Percentiles rank a stretch among this genome's conserved stretches.
These are phyloP conservation scores for Stomatorhinus walkeri DNA, from an alignment of 2,797 vertebrate genomes.

Conservation along the genomic window DNA sequence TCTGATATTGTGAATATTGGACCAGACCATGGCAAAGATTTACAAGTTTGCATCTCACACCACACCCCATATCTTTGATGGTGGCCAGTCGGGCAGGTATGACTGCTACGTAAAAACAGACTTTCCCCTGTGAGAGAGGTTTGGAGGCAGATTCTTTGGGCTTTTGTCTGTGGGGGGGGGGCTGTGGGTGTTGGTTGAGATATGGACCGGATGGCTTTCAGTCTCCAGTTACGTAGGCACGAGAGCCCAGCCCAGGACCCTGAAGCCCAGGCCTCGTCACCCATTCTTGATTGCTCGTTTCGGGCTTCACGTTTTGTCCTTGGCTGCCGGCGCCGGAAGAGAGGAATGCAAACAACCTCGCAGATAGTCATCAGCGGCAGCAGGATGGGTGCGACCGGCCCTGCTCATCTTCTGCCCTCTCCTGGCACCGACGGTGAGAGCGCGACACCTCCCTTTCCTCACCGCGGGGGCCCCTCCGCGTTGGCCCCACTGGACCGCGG, in stretches of 20 bases:
- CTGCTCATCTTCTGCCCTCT: slow-evolving; percentile 31
- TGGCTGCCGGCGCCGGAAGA: slow-evolving; percentile 35
- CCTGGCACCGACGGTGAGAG: slow-evolving; percentile 40
- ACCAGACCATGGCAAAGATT: not conserved
- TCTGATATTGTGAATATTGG: slow-evolving; percentile 16
- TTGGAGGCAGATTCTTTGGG: not conserved
- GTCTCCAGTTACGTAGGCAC: not conserved
- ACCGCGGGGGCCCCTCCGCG: slow-evolving; percentile 23
- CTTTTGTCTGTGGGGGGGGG: not conserved
- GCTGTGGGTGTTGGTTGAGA: not conserved
- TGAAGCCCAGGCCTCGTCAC: not conserved
- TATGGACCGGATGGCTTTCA: not conserved
- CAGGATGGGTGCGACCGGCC: slow-evolving; percentile 48
- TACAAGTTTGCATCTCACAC: not conserved
- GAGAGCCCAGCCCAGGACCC: not conserved
- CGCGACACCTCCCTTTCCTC: slow-evolving; percentile 52
- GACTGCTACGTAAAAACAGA: not conserved
- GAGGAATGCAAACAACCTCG: slow-evolving; percentile 43
- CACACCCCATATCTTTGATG: not conserved
- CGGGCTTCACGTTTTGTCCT: slow-evolving; percentile 40
- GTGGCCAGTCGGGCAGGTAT: slow-evolving; percentile 2
- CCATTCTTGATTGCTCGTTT: slow-evolving; percentile 42
- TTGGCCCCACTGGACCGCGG: slow-evolving; percentile 28
- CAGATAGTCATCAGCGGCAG: slow-evolving; percentile 47
- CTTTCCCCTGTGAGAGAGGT: too few relatives aligned